Conservation (phyloP, 2,113 vertebrate genomes). For the Melanostigma gelatinosum region DNA sequence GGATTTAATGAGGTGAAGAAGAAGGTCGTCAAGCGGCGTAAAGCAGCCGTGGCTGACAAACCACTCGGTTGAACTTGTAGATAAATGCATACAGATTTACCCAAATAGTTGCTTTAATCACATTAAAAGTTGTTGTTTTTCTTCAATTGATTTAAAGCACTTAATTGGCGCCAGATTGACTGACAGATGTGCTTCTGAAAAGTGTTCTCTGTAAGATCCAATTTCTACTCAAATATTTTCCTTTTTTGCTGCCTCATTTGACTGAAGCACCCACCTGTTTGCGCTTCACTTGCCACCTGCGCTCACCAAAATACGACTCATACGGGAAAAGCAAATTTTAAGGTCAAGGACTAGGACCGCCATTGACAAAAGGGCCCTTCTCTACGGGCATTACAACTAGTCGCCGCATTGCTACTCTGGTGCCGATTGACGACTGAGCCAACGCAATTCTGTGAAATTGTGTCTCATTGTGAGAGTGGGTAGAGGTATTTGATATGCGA, state of each 20-base stretch:
- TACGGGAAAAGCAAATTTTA: background rate
- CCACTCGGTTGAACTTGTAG: background rate
- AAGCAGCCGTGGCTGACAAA: background rate
- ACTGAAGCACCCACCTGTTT: background rate
- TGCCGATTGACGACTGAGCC: background rate
- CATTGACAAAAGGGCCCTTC: background rate
- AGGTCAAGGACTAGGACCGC: background rate
- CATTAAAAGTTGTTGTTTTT: background rate
- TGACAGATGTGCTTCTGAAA: background rate
- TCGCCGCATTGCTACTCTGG: background rate
- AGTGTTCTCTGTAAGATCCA: background rate
- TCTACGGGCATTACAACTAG: background rate
- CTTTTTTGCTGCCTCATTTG: background rate
- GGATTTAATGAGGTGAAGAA: constrained; percentile 26
- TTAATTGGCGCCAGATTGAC: background rate
- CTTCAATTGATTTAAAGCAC: background rate
- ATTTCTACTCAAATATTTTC: background rate
- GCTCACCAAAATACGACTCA: background rate
- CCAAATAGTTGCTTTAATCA: background rate
- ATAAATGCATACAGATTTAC: background rate
- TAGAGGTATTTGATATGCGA: background rate
- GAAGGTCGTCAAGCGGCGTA: constrained; percentile 10
- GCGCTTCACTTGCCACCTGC: background rate
- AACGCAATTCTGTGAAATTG: background rate
- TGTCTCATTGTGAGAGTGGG: background rate